phyloP scores from a whole-genome alignment of 2,113 vertebrate genomes.

The Ammodytes marinus region DNA sequence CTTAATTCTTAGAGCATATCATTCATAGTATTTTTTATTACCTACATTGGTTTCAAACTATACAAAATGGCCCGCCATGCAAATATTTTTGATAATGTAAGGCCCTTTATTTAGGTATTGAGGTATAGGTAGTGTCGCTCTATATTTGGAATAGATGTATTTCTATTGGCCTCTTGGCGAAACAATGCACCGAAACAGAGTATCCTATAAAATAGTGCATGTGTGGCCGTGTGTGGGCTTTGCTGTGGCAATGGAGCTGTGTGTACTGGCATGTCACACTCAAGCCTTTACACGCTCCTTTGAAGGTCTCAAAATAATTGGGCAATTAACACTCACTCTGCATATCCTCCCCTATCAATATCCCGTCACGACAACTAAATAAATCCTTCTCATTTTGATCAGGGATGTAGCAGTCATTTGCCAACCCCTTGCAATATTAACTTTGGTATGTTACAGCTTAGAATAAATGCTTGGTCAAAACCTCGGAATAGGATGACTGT shows the following conservation, averaged over 20 bases:
- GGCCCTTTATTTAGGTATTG: not conserved
- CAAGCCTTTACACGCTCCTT: conserved; percentile 35
- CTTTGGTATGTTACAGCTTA: conserved; percentile 50
- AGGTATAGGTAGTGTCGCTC: not conserved
- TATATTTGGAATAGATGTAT: not conserved
- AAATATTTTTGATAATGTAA: not conserved
- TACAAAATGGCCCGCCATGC: not conserved
- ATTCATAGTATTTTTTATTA: not conserved
- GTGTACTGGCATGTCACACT: conserved; percentile 41
- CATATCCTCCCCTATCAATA: conserved; percentile 56
- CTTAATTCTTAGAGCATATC: not conserved
- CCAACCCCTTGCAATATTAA: conserved; percentile 43
- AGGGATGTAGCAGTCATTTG: conserved; percentile 41
- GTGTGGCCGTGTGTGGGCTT: not conserved
- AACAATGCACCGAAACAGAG: conserved; percentile 3
- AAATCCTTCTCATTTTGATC: conserved; percentile 63
- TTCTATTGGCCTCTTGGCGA: not conserved
- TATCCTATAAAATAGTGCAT: conserved; percentile 15
- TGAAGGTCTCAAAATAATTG: conserved; percentile 42
- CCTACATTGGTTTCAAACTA: not conserved
- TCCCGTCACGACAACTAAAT: conserved; percentile 29
- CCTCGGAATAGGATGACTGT: conserved; percentile 19
- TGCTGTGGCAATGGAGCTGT: conserved; percentile 10
- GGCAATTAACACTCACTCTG: conserved; percentile 61
- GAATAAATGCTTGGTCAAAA: conserved; percentile 48